Evolutionary conservation across 1,140 invertebrate genomes (phyloP).

Genomic region (Linepithema humile): DNA sequence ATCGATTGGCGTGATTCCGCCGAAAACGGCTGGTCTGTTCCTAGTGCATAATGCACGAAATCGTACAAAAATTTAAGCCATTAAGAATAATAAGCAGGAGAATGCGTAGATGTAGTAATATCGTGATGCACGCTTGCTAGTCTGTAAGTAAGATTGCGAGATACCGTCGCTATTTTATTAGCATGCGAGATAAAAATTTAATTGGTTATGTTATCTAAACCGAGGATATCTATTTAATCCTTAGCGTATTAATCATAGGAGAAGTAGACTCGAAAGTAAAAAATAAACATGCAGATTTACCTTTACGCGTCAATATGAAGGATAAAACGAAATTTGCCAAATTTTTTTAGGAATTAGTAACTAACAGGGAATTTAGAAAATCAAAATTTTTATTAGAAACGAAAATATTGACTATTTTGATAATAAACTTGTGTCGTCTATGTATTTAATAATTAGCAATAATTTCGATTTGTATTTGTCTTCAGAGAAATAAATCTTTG

Average conservation of each 20-base stretch:
- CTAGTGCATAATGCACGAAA: conserved; percentile 70
- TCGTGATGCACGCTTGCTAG: conserved; percentile 67
- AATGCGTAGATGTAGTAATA: conserved; percentile 62
- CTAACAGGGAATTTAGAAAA: background rate
- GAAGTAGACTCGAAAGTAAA: background rate
- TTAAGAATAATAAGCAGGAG: conserved; percentile 63
- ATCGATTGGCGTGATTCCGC: conserved; percentile 12
- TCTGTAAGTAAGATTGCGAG: conserved; percentile 60
- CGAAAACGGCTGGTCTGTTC: conserved; percentile 63
- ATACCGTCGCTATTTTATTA: conserved; percentile 10
- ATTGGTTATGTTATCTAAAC: conserved; percentile 32
- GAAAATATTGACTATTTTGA: background rate
- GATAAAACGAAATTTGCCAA: background rate
- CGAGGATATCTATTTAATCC: background rate
- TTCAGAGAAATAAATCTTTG: conserved; percentile 5
- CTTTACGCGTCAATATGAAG: background rate
- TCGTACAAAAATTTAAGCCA: conserved; percentile 65
- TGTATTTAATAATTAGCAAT: conserved; percentile 26
- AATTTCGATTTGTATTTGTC: conserved; percentile 4
- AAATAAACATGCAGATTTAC: background rate
- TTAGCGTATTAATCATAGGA: background rate
- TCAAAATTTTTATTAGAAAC: background rate
- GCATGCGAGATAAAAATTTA: conserved; percentile 34
- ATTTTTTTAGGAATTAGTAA: background rate
- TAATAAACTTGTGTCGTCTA: background rate